Base-by-base conservation (phyloP, 2,797 vertebrate genomes). In the Allobates femoralis region DNA sequence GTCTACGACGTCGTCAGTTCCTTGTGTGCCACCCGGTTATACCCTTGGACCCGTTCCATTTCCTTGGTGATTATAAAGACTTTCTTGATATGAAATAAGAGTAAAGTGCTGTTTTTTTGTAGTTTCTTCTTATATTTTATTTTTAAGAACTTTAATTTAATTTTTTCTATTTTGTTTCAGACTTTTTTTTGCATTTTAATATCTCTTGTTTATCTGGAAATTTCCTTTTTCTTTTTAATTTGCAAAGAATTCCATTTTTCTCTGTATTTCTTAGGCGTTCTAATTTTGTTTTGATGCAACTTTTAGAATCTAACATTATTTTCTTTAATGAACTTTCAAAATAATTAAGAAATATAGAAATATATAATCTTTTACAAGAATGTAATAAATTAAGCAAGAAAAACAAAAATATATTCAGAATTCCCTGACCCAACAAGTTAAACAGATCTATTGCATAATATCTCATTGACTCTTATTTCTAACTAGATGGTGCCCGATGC, bases 1-100 rank as follows among this genome's bases (percentile, higher is more conserved):
- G 91, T 88, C 75, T 88, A 75, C 46, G 81, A 60, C 67, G 46
- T 34, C 3, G n/a, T 71, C 23, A 3, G 51, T 55, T 34, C 80
- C 64, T n/a, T 53, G 30, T 37, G 7, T 32, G 19, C 46, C 79
- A 67, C 37, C 55, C 19, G 37, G 28, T 50, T 55, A 6, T 2
- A 41, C 32, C 28, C 80, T 74, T 83, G 66, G 67, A 37, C 51
- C 55, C 18, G 19, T 73, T 41, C 53, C 66, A 73, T 26, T 60
- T 74, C 32, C 34, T 34, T 34, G 19, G 34, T 83, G 19, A 83
- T 83, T 41, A 83, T n/a, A 83, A 83, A n/a, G n/a, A 50, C 41
- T 74, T 46, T 46, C 14, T 50, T n/a, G 14, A 74, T 26, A 16
- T 18, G 21, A 67, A 32, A 30, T 30, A 21, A 80, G 8, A 64